Evolutionary conservation across 35 echinoderm and acorn worm genomes (phyloP), one percentile per base, ranked within the genome.

Genomic region (Stichopus chloronotus): DNA sequence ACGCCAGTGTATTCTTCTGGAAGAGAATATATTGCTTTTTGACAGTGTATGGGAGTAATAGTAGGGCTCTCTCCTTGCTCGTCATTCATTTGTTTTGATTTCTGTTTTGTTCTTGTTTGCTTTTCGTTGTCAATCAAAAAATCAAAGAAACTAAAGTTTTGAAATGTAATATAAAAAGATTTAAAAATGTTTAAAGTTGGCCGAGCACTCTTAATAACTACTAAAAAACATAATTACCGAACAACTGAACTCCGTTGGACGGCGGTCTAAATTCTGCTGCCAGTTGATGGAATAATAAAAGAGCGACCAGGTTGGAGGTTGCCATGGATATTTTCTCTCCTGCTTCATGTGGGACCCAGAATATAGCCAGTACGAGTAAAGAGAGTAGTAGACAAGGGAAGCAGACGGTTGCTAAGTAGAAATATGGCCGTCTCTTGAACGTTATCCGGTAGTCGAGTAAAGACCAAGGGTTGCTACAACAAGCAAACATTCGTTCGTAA

Each of bases 231-330:
- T 16, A 58, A 13, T 89, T 91, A 91, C 90, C 90, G 5, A 91
- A 24, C 12, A 91, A 7, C 21, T 91, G 72, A 25, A 91, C 22
- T 11, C 56, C 63, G 53, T 94, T 92, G 7, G 78, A 89, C 7
- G 96, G 96, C 7, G 96, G 94, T 91, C 92, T 87, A n/a, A 76
- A 82, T 20, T 71, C 83, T 6, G 92, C 92, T n/a, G 92, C 92
- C 19, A 98, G 94, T 80, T 98, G 96, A 24, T 98, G 96, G 72
- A 95, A 95, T 72, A 98, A 90, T 7, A 98, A 88, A 52, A 98
- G 82, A 43, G 96, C 96, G 2, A 98, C 82, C 5, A 98, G 86
- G 79, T 94, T 98, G 17, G 84, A 77, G n/a, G 93, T 95, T 12
- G 90, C 94, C 71, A 98, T 79, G 25, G 96, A 94, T 20, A 98